Conservation (phyloP, 2,888 invertebrate genomes). For the Monoplex corrugatus region DNA sequence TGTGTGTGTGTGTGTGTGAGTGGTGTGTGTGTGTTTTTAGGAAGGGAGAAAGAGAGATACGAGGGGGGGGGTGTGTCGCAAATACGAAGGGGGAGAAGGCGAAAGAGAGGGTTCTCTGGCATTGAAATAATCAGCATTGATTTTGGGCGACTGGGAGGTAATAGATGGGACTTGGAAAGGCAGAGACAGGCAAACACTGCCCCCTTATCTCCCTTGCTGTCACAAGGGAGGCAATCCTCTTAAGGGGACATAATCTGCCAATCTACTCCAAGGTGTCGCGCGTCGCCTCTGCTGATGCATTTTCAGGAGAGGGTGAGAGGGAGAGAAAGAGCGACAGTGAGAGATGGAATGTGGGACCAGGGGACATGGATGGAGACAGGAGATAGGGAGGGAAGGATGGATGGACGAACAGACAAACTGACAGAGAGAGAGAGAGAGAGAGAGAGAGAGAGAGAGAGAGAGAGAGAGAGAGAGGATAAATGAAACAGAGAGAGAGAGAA, state of each 20-base stretch:
- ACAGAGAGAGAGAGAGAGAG: constrained; percentile 31
- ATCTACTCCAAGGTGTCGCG: constrained; percentile 51
- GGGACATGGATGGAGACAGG: neutral
- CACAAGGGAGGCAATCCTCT: constrained; percentile 52
- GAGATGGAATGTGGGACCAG: neutral
- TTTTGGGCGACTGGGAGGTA: constrained; percentile 33
- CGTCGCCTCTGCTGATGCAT: constrained; percentile 35
- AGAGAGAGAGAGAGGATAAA: neutral
- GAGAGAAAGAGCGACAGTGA: neutral
- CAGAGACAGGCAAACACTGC: constrained; percentile 47
- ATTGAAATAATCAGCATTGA: constrained; percentile 50
- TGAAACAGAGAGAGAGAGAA: neutral
- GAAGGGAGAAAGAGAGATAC: neutral
- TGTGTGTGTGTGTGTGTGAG: constrained; percentile 14
- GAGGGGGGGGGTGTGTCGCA: neutral
- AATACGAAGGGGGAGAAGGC: neutral
- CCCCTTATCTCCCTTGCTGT: constrained; percentile 47
- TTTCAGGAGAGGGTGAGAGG: neutral
- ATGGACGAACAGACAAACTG: neutral
- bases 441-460: constrained; percentile 3
- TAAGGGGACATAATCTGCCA: constrained; percentile 53
- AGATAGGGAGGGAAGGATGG: neutral
- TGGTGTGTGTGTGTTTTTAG: too few species aligned
- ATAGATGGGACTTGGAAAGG: constrained; percentile 39
- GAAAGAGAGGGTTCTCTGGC: neutral